These are phyloP conservation scores for Pseudomyrmex flavicornis DNA, from an alignment of 1,140 invertebrate species.

Conservation along the genomic window DNA sequence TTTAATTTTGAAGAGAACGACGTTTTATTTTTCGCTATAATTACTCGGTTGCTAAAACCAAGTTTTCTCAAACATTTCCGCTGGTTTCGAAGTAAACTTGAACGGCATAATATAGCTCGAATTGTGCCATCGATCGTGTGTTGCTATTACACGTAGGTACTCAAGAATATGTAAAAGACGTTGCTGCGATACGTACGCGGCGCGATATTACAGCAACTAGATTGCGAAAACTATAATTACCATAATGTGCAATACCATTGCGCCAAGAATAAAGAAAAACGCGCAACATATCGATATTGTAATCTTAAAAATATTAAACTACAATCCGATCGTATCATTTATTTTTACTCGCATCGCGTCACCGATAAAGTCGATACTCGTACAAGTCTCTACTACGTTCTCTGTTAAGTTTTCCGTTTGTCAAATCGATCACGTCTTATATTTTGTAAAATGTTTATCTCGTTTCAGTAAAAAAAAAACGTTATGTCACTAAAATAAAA, in stretches of 20 bases:
- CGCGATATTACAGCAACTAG: slow-evolving; percentile 13
- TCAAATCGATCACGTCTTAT: no score
- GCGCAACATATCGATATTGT: slow-evolving; percentile 3
- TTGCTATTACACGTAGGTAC: slow-evolving; percentile 6
- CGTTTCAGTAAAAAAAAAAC: no score
- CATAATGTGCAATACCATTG: background rate
- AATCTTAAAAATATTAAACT: background rate
- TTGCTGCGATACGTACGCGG: background rate
- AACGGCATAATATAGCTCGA: background rate
- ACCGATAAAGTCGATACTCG: background rate
- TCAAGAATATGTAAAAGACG: slow-evolving; percentile 11
- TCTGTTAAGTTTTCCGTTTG: no score
- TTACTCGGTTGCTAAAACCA: background rate
- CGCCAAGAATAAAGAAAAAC: background rate
- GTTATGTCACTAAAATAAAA: no score
- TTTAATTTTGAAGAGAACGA: background rate
- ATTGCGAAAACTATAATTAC: background rate
- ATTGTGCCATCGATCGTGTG: slow-evolving; percentile 39
- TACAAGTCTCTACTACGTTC: no score
- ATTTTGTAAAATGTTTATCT: no score
- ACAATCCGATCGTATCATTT: background rate
- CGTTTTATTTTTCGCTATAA: slow-evolving; percentile 24
- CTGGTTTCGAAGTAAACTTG: slow-evolving; percentile 28
- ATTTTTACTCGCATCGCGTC: background rate
- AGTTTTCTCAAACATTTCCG: slow-evolving; percentile 8